phyloP scores from a whole-genome alignment of 2,888 invertebrate genomes.

The Nasonovia ribisnigri region DNA sequence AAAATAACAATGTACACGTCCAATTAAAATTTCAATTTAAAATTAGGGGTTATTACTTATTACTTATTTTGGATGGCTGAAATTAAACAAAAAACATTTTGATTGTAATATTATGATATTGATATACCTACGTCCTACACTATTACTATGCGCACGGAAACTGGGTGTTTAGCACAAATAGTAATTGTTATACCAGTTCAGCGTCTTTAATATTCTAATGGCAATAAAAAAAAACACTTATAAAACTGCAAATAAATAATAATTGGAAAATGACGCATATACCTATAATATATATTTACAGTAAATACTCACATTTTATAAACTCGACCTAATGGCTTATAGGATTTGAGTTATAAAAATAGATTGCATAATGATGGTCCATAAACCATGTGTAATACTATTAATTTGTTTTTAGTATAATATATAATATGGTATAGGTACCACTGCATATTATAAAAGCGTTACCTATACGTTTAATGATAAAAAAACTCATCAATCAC shows the following conservation, averaged over 20 bases:
- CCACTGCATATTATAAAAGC: background rate
- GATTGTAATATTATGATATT: background rate
- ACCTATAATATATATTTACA: background rate
- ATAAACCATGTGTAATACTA: background rate
- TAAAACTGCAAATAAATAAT: background rate
- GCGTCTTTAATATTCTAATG: background rate
- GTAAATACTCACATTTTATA: background rate
- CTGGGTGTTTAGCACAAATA: no score
- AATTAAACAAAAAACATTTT: background rate
- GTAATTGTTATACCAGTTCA: no score
- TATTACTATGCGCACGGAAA: no score
- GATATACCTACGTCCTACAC: no score
- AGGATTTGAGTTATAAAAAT: background rate
- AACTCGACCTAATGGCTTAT: background rate
- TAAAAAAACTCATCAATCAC: conserved; percentile 13
- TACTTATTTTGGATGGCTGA: background rate
- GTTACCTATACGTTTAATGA: background rate
- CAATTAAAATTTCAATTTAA: background rate
- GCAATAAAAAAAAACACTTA: background rate
- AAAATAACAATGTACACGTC: background rate
- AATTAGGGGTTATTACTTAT: background rate
- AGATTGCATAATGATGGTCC: background rate
- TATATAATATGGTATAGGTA: background rate
- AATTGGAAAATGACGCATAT: background rate
- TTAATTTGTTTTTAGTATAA: background rate